Conservation (phyloP, 2,888 invertebrate genomes). For the Trichogramma dendrolimi region DNA sequence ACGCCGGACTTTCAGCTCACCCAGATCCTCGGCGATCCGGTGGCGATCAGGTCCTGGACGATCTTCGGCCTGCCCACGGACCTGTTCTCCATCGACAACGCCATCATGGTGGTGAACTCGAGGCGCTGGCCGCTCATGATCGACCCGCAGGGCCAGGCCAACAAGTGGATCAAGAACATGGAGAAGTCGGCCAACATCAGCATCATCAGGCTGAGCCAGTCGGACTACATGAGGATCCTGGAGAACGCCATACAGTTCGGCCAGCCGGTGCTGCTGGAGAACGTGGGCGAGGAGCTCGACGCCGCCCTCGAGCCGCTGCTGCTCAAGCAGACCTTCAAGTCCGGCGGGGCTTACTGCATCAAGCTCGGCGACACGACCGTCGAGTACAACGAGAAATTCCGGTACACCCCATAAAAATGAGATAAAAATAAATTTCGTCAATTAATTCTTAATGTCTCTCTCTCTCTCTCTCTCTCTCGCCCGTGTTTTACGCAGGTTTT, state of each 20-base stretch:
- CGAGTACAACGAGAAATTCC: constrained; percentile 83
- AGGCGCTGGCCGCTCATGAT: constrained; percentile 91
- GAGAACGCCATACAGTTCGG: constrained; percentile 86
- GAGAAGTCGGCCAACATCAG: constrained; percentile 78
- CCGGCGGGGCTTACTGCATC: constrained; percentile 79
- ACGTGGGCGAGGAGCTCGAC: constrained; percentile 87
- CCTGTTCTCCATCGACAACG: constrained; percentile 86
- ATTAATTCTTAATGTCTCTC: neutral
- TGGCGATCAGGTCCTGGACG: constrained; percentile 85
- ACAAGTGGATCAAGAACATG: constrained; percentile 92
- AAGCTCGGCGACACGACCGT: constrained; percentile 87
- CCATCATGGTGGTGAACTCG: constrained; percentile 84
- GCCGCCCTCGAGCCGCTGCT: constrained; percentile 85
- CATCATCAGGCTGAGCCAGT: constrained; percentile 73
- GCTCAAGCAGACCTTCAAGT: constrained; percentile 82
- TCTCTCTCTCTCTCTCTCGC: no score
- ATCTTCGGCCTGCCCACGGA: constrained; percentile 87
- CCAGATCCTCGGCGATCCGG: constrained; percentile 78
- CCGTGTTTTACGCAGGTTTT: constrained; percentile 61
- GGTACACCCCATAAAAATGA: constrained; percentile 50
- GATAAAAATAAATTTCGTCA: neutral
- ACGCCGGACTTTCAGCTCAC: constrained; percentile 74
- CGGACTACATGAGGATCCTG: constrained; percentile 76
- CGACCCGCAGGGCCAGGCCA: constrained; percentile 92
- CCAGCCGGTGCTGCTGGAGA: constrained; percentile 82